Conservation (phyloP, 2,797 vertebrate species). For the Pipistrellus nathusii region DNA sequence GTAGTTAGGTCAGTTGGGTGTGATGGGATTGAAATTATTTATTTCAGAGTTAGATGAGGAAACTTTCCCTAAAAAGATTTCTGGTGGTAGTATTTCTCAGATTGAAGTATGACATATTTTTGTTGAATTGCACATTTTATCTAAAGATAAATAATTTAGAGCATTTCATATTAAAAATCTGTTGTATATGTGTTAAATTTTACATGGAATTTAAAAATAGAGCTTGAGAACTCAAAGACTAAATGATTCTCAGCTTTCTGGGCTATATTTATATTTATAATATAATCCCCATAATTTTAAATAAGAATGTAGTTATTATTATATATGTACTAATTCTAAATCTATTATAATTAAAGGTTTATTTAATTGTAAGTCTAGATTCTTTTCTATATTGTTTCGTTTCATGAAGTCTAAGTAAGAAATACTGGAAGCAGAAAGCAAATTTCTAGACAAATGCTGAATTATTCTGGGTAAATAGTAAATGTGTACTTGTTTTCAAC, state of each 20-base stretch:
- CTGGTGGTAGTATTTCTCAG: not conserved
- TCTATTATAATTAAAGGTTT: not conserved
- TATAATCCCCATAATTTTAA: not conserved
- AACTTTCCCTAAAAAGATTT: not conserved
- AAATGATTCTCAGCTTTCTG: not conserved
- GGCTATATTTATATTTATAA: not conserved
- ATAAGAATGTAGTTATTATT: not conserved
- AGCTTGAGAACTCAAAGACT: not conserved
- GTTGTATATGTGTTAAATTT: not conserved
- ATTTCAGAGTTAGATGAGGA: slow-evolving; percentile 15
- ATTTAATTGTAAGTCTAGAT: not conserved
- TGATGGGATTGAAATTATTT: not conserved
- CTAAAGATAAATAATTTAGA: slow-evolving; percentile 15
- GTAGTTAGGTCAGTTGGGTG: not conserved
- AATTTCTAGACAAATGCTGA: not conserved
- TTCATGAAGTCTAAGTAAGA: not conserved
- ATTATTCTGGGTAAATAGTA: not conserved
- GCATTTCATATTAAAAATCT: slow-evolving; percentile 48
- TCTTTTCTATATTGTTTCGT: not conserved
- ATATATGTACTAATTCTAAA: not conserved
- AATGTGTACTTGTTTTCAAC: not conserved
- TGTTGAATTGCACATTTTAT: not conserved
- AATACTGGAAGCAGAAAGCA: not conserved
- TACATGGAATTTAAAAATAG: not conserved
- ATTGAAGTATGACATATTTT: not conserved